Evolutionary conservation across 2,797 vertebrate genomes (phyloP).

Genomic region (Astyanax mexicanus): DNA sequence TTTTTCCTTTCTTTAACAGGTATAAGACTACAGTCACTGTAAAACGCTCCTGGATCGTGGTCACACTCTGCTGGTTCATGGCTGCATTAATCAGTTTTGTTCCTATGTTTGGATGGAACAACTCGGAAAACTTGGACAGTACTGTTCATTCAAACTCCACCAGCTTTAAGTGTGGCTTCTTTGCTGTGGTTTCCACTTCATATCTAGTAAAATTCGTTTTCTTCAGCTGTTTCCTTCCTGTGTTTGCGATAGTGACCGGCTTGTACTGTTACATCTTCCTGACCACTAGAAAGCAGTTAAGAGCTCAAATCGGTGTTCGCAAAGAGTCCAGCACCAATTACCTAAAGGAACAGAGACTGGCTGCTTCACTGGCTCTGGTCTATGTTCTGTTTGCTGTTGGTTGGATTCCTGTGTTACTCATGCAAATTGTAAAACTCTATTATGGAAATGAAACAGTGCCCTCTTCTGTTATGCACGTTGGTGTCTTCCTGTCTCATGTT

Average conservation of each 20-base stretch:
- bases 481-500: conserved; percentile 84
- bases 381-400: conserved; percentile 82
- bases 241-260: conserved; percentile 78
- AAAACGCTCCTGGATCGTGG: conserved; percentile 75
- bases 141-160: conserved; percentile 1
- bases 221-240: conserved; percentile 76
- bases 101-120: conserved; percentile 87
- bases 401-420: conserved; percentile 86
- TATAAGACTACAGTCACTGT: conserved; percentile 79
- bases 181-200: conserved; percentile 75
- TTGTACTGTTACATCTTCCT: conserved; percentile 83
- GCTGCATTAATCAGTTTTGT: conserved; percentile 78
- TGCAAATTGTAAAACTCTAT: conserved; percentile 79
- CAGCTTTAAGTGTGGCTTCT: conserved; percentile 69
- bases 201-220: conserved; percentile 87
- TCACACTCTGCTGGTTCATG: conserved; percentile 82
- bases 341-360: conserved; percentile 80
- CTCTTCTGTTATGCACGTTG: not conserved
- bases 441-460: conserved; percentile 56
- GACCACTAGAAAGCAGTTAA: conserved; percentile 72
- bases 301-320: conserved; percentile 17
- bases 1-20: no score
- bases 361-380: conserved; percentile 83
- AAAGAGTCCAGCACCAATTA: conserved; percentile 68
- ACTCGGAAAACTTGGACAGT: conserved; percentile 41